Percentiles rank a stretch among this genome's conserved stretches.
These are phyloP conservation scores for Leptinotarsa defecta DNA, from an alignment of 1,140 invertebrate species.

Conservation along the genomic window DNA sequence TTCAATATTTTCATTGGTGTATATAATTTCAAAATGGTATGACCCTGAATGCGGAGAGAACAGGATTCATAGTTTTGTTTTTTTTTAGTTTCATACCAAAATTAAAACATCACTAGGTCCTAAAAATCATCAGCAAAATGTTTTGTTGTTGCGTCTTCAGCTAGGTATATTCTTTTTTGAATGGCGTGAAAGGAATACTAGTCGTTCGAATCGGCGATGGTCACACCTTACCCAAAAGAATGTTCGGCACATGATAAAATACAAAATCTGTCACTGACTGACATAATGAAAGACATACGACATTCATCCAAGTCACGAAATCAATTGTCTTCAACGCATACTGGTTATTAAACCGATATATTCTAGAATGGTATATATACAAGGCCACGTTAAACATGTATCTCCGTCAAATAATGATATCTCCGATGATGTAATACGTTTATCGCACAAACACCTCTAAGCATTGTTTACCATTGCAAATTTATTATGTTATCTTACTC, in stretches of 20 bases:
- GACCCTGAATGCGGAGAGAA: too few species aligned
- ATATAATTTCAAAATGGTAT: too few species aligned
- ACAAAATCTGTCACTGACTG: background rate
- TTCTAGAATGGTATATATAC: background rate
- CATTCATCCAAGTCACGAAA: background rate
- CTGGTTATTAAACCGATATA: background rate
- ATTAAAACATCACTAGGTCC: too few species aligned
- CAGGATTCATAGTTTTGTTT: too few species aligned
- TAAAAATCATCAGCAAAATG: too few species aligned
- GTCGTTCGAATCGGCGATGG: too few species aligned
- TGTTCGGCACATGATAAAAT: background rate
- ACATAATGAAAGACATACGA: background rate
- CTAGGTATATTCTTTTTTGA: too few species aligned
- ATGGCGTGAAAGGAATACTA: too few species aligned
- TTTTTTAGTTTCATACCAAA: too few species aligned
- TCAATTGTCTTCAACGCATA: background rate
- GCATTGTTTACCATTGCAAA: slow-evolving; percentile 6
- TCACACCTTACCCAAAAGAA: background rate
- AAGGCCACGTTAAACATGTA: background rate
- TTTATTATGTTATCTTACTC: background rate
- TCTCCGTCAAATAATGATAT: background rate
- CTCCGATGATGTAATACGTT: background rate
- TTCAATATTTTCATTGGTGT: too few species aligned
- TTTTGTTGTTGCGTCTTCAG: too few species aligned
- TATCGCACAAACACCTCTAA: background rate